Base-by-base conservation (phyloP, 2,113 vertebrate species). In the Menidia beryllina region DNA sequence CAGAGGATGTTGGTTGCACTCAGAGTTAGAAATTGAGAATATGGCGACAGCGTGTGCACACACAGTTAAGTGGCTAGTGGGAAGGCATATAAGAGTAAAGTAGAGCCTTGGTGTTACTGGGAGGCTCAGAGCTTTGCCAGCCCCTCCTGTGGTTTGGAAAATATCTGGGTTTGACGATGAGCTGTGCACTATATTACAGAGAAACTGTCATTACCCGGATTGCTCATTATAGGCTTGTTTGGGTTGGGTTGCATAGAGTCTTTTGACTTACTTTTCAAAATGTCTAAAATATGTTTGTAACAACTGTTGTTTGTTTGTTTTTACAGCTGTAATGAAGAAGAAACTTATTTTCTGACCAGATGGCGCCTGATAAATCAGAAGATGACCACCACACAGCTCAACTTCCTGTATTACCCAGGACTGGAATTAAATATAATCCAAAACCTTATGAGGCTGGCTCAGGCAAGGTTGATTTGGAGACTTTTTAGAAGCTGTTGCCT, bases 281-380 rank as follows among this genome's bases (percentile, higher is more conserved):
- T 12, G 21, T 64, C 7, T 36, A 48, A 48, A 7, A 2, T 14
- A 30, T 26, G 17, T 61, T 59, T 52, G 0, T 77, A 23, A 75
- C 36, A 45, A 47, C 15, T 7, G 81, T 49, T 47, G 0, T 0
- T 5, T 60, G n/a, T 79, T 89, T n/a, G n/a, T n/a, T n/a, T n/a
- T n/a, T 87, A 55, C 86, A 94, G 93, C 86, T 81, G 79, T 80
- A 59, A 92, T 92, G 90, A 94, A 91, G 85, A 95, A 94, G 87
- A 95, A 94, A 72, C 72, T 95, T 3, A 84, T 93, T 67, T 94
- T 95, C 78, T 94, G 89, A 93, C 54, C 52, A 68, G 51, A 71
- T 12, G 48, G 51, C 30, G 50, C 34, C 23, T 4, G 24, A 34
- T 67, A 24, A 69, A 73, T 49, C 43, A 12, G 81, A 80, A 45